These are phyloP conservation scores for Circaetus gallicus DNA, from an alignment of 2,113 vertebrate species.

Conservation along the genomic window DNA sequence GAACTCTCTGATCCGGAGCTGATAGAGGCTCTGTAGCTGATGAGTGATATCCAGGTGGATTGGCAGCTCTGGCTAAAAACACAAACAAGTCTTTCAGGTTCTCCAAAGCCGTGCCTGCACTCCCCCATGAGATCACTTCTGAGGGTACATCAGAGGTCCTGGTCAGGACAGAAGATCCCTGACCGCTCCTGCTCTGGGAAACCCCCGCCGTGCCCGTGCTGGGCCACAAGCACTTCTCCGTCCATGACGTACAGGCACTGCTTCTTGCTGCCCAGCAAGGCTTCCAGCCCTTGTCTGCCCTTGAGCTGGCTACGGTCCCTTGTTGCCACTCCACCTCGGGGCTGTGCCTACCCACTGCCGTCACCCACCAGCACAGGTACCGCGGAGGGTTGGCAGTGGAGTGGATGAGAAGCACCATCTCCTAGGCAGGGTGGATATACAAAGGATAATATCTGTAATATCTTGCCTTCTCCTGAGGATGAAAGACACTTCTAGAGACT, in stretches of 20 bases:
- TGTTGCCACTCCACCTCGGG: neutral
- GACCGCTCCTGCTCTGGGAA: fast-evolving
- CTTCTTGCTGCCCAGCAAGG: neutral
- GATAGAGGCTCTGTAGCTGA: neutral
- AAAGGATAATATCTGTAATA: neutral
- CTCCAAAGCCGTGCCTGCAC: neutral
- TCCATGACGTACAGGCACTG: fast-evolving
- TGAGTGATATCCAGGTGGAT: neutral
- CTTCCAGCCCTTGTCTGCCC: neutral
- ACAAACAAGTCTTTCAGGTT: neutral
- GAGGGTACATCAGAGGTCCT: neutral
- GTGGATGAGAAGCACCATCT: neutral
- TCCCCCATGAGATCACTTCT: neutral
- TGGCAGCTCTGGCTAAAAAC: neutral
- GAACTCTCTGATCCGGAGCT: neutral
- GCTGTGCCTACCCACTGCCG: neutral
- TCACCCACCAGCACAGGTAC: fast-evolving
- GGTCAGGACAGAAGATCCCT: neutral
- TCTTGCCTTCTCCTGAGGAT: neutral
- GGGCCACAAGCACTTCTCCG: neutral
- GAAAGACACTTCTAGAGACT: neutral
- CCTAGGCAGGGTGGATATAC: neutral
- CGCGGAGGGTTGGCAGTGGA: fast-evolving
- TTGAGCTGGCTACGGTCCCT: neutral
- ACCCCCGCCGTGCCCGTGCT: fast-evolving